A percentile compares a stretch with the other conserved stretches of the same genome.
phyloP scores from a whole-genome alignment of 2,797 vertebrate species.

The Thaleichthys pacificus region DNA sequence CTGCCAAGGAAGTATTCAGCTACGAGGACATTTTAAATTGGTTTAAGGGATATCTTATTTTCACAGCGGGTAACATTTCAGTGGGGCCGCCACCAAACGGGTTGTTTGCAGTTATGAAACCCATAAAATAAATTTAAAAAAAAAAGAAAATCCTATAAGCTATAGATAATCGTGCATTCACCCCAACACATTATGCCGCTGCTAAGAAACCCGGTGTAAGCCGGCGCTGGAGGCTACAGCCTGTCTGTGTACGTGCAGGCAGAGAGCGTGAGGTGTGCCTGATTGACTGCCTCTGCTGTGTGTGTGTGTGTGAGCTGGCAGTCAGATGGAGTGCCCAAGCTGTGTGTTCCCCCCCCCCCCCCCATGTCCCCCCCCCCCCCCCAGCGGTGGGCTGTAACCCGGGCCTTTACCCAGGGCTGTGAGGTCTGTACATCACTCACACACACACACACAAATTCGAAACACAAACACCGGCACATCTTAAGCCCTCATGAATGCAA shows the following conservation, averaged over 20 bases:
- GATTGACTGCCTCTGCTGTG: constrained; percentile 11
- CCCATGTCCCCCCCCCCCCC: background rate
- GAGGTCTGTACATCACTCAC: constrained; percentile 2
- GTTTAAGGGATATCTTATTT: background rate
- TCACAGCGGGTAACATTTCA: too few relatives aligned
- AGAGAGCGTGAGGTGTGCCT: background rate
- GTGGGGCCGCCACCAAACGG: too few relatives aligned
- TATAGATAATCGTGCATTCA: background rate
- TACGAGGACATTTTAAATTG: background rate
- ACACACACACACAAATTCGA: constrained; percentile 5
- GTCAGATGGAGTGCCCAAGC: background rate
- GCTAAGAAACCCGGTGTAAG: background rate
- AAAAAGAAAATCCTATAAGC: background rate
- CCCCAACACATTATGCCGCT: background rate
- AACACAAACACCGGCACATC: constrained; percentile 31
- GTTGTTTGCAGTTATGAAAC: background rate
- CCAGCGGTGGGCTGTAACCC: constrained; percentile 3
- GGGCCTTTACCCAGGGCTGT: background rate
- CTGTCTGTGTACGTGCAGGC: background rate
- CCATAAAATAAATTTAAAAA: background rate
- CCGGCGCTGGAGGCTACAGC: background rate
- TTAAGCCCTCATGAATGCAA: constrained; percentile 65
- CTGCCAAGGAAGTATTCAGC: too few relatives aligned
- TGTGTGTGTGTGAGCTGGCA: constrained; percentile 9
- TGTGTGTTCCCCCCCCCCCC: background rate